These are phyloP conservation scores for Sebastolobus altivelis DNA, from an alignment of 2,797 vertebrate genomes.

Conservation along the genomic window DNA sequence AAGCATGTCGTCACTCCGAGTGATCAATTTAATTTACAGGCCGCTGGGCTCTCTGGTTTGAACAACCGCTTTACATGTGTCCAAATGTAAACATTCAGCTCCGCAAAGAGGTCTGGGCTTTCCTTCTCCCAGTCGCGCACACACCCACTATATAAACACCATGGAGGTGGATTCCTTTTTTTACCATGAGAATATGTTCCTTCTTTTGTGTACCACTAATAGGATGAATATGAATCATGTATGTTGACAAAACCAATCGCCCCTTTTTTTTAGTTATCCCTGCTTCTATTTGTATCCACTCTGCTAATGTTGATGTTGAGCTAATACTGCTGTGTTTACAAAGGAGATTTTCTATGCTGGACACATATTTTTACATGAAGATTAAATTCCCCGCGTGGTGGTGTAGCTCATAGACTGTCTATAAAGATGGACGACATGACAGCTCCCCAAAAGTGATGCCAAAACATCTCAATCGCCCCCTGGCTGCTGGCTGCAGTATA, in stretches of 20 bases:
- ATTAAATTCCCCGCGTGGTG: conserved; percentile 20
- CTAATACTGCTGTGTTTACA: conserved; percentile 36
- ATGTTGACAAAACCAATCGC: conserved; percentile 24
- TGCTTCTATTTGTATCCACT: conserved; percentile 42
- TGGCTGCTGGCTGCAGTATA: too few relatives aligned
- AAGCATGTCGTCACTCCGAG: conserved; percentile 49
- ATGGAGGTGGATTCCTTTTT: conserved; percentile 24
- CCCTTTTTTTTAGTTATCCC: conserved; percentile 26
- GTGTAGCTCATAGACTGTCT: background rate
- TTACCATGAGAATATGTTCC: conserved; percentile 56
- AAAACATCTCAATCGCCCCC: too few relatives aligned
- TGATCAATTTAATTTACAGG: conserved; percentile 52
- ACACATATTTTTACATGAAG: conserved; percentile 34
- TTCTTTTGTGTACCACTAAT: conserved; percentile 48
- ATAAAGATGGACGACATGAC: too few relatives aligned
- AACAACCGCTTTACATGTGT: conserved; percentile 26
- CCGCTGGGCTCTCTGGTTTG: background rate
- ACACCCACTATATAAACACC: conserved; percentile 69
- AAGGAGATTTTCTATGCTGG: conserved; percentile 29
- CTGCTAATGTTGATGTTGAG: conserved; percentile 1
- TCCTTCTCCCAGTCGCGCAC: conserved; percentile 33
- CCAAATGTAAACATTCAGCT: conserved; percentile 44
- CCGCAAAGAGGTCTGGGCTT: conserved; percentile 41
- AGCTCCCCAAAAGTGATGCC: too few relatives aligned
- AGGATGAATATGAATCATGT: conserved; percentile 60